Evolutionary conservation across 1,140 invertebrate species (phyloP), one percentile per base, ranked within the genome.

Genomic region (Bombus difficillimus): DNA sequence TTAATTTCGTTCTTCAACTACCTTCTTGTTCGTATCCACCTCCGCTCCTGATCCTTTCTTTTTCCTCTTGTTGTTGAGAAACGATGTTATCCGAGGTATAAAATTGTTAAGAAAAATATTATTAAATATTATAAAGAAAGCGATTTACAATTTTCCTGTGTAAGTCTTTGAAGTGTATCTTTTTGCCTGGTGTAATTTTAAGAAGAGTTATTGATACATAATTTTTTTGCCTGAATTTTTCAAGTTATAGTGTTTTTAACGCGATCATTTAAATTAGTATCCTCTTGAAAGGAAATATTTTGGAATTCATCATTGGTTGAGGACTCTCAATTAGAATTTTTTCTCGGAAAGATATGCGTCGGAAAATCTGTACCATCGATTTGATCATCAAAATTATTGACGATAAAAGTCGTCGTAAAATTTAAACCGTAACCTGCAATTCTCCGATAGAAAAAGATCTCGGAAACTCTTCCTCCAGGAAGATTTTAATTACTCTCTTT

Each of bases 1-100:
- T 71, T 89, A 90, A 90, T 89, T 90, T 76, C 59, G 32, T 69
- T 37, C 81, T 66, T 66, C 75, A 73, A 64, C 80, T 79, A 73
- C 69, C 41, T 64, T 80, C 83, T 85, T 64, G 32, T 77, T 89
- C 68, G 73, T 80, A 76, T 89, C 88, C 22, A 32, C 15, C 34
- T 68, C 22, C 47, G 34, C 47, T 22, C 39, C 22, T 69, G 59
- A 68, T 77, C 28, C 6, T 28, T 69, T 37, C 41, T 71, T 41
- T n/a, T 72, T 71, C 13, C 13, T 6, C 5, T 71, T 6, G 8
- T 41, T 15, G 12, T 71, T n/a, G 12, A 15, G 28, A 13, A n/a
- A 62, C 4, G 12, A 62, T 10, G 10, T 3, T 59, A 59, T 13
- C 28, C 10, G 59, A 62, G 59, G 0, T n/a, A n/a, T 62, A 62